Conservation (phyloP, 2,113 vertebrate genomes). For the Acinonyx jubatus region DNA sequence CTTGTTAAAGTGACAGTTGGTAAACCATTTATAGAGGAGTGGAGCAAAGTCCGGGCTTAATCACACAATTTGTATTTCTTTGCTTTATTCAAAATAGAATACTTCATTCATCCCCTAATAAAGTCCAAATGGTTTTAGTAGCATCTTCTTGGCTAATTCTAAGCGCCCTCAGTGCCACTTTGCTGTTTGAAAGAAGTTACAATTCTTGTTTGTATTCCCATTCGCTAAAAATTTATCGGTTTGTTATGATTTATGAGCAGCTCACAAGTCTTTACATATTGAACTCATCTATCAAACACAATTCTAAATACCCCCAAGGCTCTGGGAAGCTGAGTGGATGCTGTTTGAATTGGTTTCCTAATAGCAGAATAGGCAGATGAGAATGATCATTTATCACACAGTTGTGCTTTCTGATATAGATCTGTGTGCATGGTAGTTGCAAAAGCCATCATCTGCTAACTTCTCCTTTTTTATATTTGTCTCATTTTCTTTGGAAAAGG, state of each 20-base stretch:
- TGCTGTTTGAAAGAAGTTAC: constrained; percentile 20
- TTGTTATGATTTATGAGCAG: constrained; percentile 51
- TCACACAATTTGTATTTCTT: neutral
- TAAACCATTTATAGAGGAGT: neutral
- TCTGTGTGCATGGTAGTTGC: neutral
- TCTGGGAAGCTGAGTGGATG: constrained; percentile 14
- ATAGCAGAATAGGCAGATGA: constrained; percentile 13
- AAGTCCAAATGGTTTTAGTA: constrained; percentile 1
- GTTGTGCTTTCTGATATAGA: neutral
- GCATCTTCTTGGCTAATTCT: neutral
- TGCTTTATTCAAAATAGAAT: neutral
- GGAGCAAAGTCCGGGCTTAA: neutral
- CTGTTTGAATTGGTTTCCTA: constrained; percentile 52
- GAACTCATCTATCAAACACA: constrained; percentile 71
- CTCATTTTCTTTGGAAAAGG: neutral
- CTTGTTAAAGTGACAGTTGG: neutral
- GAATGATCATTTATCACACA: constrained; percentile 35
- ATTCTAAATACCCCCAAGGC: constrained; percentile 41
- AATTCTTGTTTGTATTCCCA: constrained; percentile 32
- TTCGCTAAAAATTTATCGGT: constrained; percentile 42
- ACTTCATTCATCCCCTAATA: neutral
- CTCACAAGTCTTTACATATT: constrained; percentile 65
- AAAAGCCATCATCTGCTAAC: neutral
- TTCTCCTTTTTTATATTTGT: neutral
- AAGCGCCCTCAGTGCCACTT: neutral